phyloP scores from a whole-genome alignment of 2,888 invertebrate genomes.

The Euspilapteryx auroguttella region DNA sequence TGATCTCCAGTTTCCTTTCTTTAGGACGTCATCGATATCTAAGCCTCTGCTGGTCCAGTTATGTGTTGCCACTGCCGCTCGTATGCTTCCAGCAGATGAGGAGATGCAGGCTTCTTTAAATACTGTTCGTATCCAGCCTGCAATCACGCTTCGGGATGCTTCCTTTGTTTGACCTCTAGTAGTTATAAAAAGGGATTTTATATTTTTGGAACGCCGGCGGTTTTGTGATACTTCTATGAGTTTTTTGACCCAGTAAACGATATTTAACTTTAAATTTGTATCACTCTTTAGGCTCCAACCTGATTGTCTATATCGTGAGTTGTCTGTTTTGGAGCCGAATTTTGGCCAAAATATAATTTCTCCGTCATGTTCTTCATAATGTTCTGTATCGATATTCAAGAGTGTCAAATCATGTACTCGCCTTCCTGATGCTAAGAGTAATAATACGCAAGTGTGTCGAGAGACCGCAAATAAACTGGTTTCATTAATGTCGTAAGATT shows the following conservation, averaged over 20 bases:
- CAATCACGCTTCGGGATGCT: conserved; percentile 1
- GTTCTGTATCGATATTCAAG: not conserved
- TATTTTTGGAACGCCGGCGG: not conserved
- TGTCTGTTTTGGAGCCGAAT: conserved; percentile 4
- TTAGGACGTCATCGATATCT: not conserved
- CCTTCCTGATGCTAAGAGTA: conserved; percentile 3
- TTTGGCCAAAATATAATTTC: conserved; percentile 2
- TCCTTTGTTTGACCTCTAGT: not conserved
- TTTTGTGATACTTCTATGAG: not conserved
- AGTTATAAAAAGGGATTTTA: not conserved
- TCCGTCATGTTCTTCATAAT: not conserved
- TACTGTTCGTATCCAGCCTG: not conserved
- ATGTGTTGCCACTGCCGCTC: not conserved
- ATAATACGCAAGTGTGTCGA: conserved; percentile 5
- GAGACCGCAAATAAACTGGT: conserved; percentile 5
- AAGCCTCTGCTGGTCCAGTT: not conserved
- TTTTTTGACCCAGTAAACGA: not conserved
- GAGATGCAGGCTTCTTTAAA: conserved; percentile 1
- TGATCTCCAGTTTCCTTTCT: conserved; percentile 1
- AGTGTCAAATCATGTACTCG: conserved; percentile 2
- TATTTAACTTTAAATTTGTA: not conserved
- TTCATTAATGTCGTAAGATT: not conserved
- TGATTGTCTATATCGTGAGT: conserved; percentile 1
- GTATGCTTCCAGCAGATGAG: not conserved
- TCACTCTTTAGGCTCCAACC: not conserved